Evolutionary conservation across 92 coral and sea anemone species (phyloP), one percentile per base, ranked within the genome.

Genomic region (Siderastrea siderea): DNA sequence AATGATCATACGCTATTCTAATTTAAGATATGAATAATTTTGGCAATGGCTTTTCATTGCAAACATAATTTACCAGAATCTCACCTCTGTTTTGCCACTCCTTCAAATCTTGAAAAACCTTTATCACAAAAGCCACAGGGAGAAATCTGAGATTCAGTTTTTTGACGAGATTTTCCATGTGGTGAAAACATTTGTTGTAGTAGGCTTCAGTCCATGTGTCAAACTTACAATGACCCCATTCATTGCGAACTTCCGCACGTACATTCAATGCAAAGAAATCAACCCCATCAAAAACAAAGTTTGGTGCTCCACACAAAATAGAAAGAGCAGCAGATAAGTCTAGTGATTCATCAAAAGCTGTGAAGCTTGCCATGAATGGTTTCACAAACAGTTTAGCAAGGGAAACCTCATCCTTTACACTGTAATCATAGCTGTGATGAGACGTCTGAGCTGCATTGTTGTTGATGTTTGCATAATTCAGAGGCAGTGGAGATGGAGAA

Each of bases 181-280:
- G 38, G 43, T 77, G 73, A 77, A 77, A 77, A 55, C 82, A 77
- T 7, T 77, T 77, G 9, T 46, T 45, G 14, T 51, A 77, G 48
- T 83, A 52, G 3, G 57, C 45, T 52, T 70, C 79, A 50, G 79
- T 83, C 79, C 79, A 83, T 17, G 59, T 26, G 15, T 78, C 72
- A 69, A 83, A 83, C 47, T 81, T 81, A 81, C 84, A 80, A 49
- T 80, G 84, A 47, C 73, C 84, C 84, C 84, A 80, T 72, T 80
- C 84, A 65, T 80, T 81, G 6, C 86, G 69, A 11, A 81, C 76
- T 12, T 60, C 77, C 17, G 77, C 45, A 16, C 86, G 75, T 46
- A 81, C 76, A n/a, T 44, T 64, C 15, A 11, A 45, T 15, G 86
- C 86, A 50, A 60, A 47, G 59, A 15, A 2, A 81, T 67, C 86